Evolutionary conservation across 2,113 vertebrate species (phyloP), one percentile per base, ranked within the genome.

Genomic region (Clarias macrocephalus): DNA sequence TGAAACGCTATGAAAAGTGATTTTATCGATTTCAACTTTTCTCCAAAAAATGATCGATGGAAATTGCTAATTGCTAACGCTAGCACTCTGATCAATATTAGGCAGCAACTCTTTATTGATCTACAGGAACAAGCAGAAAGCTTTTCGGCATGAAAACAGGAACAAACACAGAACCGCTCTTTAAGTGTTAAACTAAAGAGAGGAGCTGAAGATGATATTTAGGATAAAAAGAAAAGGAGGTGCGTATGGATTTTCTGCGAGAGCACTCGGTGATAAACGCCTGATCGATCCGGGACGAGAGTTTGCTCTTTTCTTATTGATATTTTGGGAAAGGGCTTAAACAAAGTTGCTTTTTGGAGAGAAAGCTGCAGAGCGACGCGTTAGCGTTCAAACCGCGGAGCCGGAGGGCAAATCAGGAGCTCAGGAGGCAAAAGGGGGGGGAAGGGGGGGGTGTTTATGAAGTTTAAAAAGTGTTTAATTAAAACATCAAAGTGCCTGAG

Each of bases 11-110:
- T 10, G 18, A 30, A 28, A 16, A 28, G 4, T 30, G 25, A 28
- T 2, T 28, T 59, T 3, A 80, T 10, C 57, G 76, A 80, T 80
- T 80, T 33, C 30, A 15, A 80, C 15, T 80, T 80, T 80, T 30
- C 76, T 59, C 15, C n/a, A 59, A 59, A 59, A 57, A 80, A 80
- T 30, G 25, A 57, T 80, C 54, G 15, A 80, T 57, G 76, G 57
- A 80, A 80, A 59, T 30, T 57, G 76, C 76, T 80, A 57, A 80
- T 80, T 80, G 52, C 76, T 57, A 80, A 80, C 3, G 7, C 48
- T 54, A 76, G 73, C 23, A 52, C 72, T 75, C 76, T 30, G 52
- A 79, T 79, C 76, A 2, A 80, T 80, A 80, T 30, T 30, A 57
- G 54, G 13, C 1, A 57, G n/a, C 30, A 57, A 57, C n/a, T 57